Evolutionary conservation across 2,888 invertebrate species (phyloP).

Genomic region (Noctua comes): DNA sequence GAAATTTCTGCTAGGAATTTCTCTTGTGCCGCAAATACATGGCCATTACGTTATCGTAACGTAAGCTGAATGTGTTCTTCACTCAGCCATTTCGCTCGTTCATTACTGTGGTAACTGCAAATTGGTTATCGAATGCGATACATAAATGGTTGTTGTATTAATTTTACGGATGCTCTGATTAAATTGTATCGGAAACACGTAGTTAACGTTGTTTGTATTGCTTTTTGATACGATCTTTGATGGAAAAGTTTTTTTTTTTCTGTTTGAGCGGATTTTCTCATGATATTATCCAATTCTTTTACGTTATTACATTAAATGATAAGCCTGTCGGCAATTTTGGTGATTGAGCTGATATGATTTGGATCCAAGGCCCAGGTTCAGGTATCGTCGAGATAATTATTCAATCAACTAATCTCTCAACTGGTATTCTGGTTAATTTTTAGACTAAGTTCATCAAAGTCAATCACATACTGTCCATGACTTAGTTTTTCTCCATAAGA

Average conservation of each 20-base stretch:
- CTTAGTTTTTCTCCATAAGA: no score
- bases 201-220: constrained; percentile 25
- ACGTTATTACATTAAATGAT: not conserved
- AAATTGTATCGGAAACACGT: constrained; percentile 59
- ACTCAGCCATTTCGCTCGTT: constrained; percentile 38
- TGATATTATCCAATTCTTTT: not conserved
- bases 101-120: constrained; percentile 62
- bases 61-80: constrained; percentile 49
- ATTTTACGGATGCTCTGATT: constrained; percentile 55
- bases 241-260: constrained; percentile 4
- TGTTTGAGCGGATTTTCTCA: not conserved
- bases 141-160: constrained; percentile 55
- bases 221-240: constrained; percentile 41
- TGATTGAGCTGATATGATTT: not conserved
- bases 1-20: constrained; percentile 19
- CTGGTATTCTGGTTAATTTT: not conserved
- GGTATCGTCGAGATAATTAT: not conserved
- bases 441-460: no score
- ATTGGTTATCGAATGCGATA: constrained; percentile 58
- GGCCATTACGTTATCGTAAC: constrained; percentile 28
- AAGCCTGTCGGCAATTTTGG: not conserved
- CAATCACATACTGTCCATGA: no score
- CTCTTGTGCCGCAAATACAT: constrained; percentile 24
- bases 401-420: not conserved
- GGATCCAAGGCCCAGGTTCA: not conserved